phyloP scores from a whole-genome alignment of 2,113 vertebrate species.

The Pristiophorus japonicus region DNA sequence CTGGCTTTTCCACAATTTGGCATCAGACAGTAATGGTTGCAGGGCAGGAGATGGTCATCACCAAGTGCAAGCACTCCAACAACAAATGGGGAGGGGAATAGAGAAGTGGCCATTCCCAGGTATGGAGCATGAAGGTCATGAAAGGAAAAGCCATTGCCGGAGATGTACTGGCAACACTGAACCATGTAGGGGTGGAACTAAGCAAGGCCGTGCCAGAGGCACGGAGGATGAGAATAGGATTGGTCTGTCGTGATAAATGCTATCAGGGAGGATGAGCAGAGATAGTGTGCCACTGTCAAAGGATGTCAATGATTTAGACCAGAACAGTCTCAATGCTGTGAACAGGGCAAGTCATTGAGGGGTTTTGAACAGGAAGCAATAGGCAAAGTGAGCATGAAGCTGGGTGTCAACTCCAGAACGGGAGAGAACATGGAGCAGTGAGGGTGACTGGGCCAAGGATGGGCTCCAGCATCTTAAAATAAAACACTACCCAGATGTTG shows the following conservation, averaged over 20 bases:
- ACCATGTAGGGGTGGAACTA: background rate
- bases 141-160: background rate
- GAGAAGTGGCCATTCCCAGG: background rate
- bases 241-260: background rate
- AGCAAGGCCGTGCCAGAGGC: background rate
- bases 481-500: no score
- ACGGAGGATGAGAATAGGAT: background rate
- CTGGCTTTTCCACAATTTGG: background rate
- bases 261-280: background rate
- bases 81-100: background rate
- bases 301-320: background rate
- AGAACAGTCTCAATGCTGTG: background rate
- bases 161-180: background rate
- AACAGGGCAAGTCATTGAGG: background rate
- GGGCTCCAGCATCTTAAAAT: no score
- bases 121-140: background rate
- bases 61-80: background rate
- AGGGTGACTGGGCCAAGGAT: background rate
- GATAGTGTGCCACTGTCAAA: background rate
- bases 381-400: background rate
- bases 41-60: background rate
- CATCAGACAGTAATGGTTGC: background rate
- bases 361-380: background rate
- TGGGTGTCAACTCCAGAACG: background rate
- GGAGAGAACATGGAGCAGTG: background rate